phyloP scores from a whole-genome alignment of 2,888 invertebrate species.

The Diabrotica balteata region DNA sequence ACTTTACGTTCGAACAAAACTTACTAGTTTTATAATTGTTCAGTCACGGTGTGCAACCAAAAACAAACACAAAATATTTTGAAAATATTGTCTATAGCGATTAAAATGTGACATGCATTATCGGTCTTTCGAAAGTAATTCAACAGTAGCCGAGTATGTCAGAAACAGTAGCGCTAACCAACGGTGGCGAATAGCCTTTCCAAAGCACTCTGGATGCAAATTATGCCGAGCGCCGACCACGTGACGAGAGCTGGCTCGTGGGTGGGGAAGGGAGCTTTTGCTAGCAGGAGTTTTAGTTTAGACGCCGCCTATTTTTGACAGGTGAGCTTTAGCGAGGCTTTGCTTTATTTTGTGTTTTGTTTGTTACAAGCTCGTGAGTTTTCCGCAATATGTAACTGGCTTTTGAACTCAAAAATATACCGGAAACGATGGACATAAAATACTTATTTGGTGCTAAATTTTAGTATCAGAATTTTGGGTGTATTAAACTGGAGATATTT shows the following conservation, averaged over 20 bases:
- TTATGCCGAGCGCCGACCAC: slow-evolving; percentile 26
- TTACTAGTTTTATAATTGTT: slow-evolving; percentile 27
- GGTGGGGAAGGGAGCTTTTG: slow-evolving; percentile 30
- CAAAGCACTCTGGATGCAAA: slow-evolving; percentile 33
- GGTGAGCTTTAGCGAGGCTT: neutral
- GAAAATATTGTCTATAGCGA: slow-evolving; percentile 30
- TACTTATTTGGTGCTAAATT: no score
- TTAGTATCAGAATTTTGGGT: no score
- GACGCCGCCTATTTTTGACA: slow-evolving; percentile 20
- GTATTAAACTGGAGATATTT: no score
- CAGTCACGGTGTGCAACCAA: slow-evolving; percentile 26
- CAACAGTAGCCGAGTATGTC: slow-evolving; percentile 3
- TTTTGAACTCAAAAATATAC: no score
- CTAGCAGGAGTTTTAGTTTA: slow-evolving; percentile 3
- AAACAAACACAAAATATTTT: slow-evolving; percentile 35
- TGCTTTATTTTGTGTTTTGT: neutral
- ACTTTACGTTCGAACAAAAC: slow-evolving; percentile 22
- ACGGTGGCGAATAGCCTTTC: slow-evolving; percentile 27
- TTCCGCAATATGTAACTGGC: no score
- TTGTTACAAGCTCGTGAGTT: neutral
- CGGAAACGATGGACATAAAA: no score
- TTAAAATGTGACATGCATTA: no score
- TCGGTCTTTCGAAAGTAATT: no score
- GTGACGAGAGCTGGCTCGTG: slow-evolving; percentile 18
- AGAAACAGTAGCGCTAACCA: slow-evolving; percentile 15